These are phyloP conservation scores for Trichechus manatus DNA, from an alignment of 2,113 vertebrate species.

Conservation along the genomic window DNA sequence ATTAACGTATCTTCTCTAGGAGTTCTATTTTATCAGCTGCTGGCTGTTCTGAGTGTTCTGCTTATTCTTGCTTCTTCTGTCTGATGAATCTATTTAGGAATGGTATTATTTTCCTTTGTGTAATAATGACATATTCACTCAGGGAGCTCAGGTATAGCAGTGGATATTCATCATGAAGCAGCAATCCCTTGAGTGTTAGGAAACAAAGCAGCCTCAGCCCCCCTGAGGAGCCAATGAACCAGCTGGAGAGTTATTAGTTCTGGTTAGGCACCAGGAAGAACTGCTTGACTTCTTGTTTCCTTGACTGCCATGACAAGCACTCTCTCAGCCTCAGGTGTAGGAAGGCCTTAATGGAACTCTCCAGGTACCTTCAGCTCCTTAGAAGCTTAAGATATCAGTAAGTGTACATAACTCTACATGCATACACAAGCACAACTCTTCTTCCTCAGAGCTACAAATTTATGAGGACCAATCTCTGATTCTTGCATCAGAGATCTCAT, in stretches of 20 bases:
- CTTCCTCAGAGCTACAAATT: not conserved
- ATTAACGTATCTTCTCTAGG: not conserved
- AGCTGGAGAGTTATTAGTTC: not conserved
- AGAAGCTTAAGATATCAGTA: not conserved
- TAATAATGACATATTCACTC: not conserved
- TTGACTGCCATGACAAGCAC: not conserved
- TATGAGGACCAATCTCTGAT: not conserved
- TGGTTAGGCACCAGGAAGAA: not conserved
- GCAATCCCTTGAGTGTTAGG: not conserved
- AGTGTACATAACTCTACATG: not conserved
- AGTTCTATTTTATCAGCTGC: not conserved
- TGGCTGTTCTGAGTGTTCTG: not conserved
- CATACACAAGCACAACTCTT: not conserved
- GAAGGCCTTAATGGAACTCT: not conserved
- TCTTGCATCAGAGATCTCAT: not conserved
- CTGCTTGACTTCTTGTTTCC: not conserved
- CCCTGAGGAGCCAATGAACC: not conserved
- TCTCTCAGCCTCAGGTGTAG: not conserved
- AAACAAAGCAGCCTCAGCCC: not conserved
- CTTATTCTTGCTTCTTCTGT: not conserved
- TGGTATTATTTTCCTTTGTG: not conserved
- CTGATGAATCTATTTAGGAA: not conserved
- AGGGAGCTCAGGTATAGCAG: not conserved
- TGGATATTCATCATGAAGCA: not conserved
- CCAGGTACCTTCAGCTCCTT: not conserved